A percentile compares a stretch with the other conserved stretches of the same genome.
Conservation (phyloP, 1,140 invertebrate genomes). For the Drosophila asahinai region DNA sequence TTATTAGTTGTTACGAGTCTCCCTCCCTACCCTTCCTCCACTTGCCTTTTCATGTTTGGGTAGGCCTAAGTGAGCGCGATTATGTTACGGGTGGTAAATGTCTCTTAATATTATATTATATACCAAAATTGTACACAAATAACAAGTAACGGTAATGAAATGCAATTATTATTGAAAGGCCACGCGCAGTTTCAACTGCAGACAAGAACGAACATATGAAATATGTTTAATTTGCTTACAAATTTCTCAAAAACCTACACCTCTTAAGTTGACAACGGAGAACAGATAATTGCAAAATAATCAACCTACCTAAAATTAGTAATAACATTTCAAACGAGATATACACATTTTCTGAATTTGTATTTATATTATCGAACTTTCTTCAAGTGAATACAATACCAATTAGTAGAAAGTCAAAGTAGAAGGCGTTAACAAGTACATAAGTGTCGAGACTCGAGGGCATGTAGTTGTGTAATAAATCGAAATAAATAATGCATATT, state of each 20-base stretch:
- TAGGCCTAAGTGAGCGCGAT: constrained; percentile 35
- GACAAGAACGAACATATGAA: constrained; percentile 66
- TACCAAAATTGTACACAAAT: constrained; percentile 59
- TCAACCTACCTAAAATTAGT: constrained; percentile 78
- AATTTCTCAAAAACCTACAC: constrained; percentile 15
- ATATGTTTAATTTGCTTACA: constrained; percentile 63
- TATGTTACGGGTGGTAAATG: constrained; percentile 55
- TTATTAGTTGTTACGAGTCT: constrained; percentile 67
- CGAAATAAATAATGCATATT: constrained; percentile 44
- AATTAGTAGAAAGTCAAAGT: constrained; percentile 75
- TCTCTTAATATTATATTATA: constrained; percentile 53
- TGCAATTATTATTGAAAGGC: constrained; percentile 57
- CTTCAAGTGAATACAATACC: constrained; percentile 62
- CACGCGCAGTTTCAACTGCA: constrained; percentile 52
- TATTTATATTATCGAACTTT: constrained; percentile 67
- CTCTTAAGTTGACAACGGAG: constrained; percentile 53
- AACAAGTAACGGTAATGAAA: constrained; percentile 57
- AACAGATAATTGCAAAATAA: constrained; percentile 65
- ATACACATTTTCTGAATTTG: constrained; percentile 79
- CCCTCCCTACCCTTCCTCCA: constrained; percentile 23
- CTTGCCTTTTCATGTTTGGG: constrained; percentile 25
- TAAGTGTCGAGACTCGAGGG: constrained; percentile 66
- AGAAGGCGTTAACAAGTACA: constrained; percentile 60
- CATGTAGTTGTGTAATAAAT: constrained; percentile 63
- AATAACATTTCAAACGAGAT: constrained; percentile 61